phyloP scores from a whole-genome alignment of 2,888 invertebrate genomes.

The Caenorhabditis drosophilae region DNA sequence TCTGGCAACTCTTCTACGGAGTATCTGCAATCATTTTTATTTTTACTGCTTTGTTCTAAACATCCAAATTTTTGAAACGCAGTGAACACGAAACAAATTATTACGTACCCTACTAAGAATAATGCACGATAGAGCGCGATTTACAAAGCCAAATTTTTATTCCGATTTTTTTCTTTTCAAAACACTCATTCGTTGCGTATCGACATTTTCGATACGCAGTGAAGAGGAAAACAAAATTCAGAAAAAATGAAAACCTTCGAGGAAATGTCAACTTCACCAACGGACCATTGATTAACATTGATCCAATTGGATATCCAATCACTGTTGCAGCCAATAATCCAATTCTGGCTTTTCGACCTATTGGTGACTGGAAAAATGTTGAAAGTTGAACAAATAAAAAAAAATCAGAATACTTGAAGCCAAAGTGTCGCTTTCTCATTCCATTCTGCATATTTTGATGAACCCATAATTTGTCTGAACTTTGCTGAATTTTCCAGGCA shows the following conservation, averaged over 20 bases:
- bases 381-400: not conserved
- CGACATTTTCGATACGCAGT: not conserved
- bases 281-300: slow-evolving; percentile 58
- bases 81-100: slow-evolving; percentile 1
- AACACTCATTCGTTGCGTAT: too few species aligned
- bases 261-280: slow-evolving; percentile 57
- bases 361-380: slow-evolving; percentile 29
- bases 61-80: not conserved
- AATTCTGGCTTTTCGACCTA: slow-evolving; percentile 53
- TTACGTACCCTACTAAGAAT: too few species aligned
- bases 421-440: slow-evolving; percentile 40
- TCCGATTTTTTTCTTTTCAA: too few species aligned
- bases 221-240: not conserved
- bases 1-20: slow-evolving; percentile 13
- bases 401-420: slow-evolving; percentile 12
- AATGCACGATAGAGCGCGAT: too few species aligned
- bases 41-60: not conserved
- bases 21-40: slow-evolving; percentile 20
- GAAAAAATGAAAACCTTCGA: slow-evolving; percentile 20
- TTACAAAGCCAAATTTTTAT: too few species aligned
- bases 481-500: not conserved
- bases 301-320: slow-evolving; percentile 56
- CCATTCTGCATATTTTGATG: slow-evolving; percentile 35
- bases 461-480: slow-evolving; percentile 10
- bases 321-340: slow-evolving; percentile 60